Base-by-base conservation (phyloP, 2,888 invertebrate genomes). In the Apoderus coryli region DNA sequence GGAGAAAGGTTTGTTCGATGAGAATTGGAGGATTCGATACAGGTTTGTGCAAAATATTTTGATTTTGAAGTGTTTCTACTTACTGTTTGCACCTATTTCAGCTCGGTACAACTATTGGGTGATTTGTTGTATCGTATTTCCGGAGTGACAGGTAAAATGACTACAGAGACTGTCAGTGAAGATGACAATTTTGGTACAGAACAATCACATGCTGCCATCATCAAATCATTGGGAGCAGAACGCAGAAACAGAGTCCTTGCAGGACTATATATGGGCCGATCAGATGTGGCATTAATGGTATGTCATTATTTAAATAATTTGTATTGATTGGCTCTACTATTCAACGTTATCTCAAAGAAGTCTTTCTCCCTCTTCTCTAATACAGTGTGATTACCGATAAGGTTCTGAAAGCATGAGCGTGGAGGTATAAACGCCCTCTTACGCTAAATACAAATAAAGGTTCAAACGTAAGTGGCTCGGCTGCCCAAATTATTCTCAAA, bases 131-230 rank as follows among this genome's bases (percentile, higher is more conserved):
- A 95, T 59, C 77, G 90, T 37, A 86, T 98, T 41, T 93, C 95
- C 2, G 96, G 93, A 28, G 95, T 98, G 1, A 84, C 92, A 14
- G 96, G 96, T 31, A 98, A 98, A 64, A 96, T 96, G 93, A 90
- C 90, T 16, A 96, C 96, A 0, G 93, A 95, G 60, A 93, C 92
- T 0, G 92, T 92, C 1, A 86, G 84, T 42, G 96, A 98, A 56
- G 98, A 98, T 55, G 98, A 98, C 54, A 98, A 96, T 59, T 95
- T 98, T 58, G 98, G 96, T 36, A 96, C 96, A 0, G 93, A 93
- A 54, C 86, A 85, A 53, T 90, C 90, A 1, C 90, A 92, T 51
- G 68, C 76, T 54, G 86, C 90, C 1, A 95, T 96, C 40, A 81
- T 92, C 44, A 69, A 69, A 29, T 77, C 88, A 6, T 65, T 98